Percentiles rank a stretch among this genome's conserved stretches.
Conservation (phyloP, 2,888 invertebrate species). For the Zelleria hepariella region DNA sequence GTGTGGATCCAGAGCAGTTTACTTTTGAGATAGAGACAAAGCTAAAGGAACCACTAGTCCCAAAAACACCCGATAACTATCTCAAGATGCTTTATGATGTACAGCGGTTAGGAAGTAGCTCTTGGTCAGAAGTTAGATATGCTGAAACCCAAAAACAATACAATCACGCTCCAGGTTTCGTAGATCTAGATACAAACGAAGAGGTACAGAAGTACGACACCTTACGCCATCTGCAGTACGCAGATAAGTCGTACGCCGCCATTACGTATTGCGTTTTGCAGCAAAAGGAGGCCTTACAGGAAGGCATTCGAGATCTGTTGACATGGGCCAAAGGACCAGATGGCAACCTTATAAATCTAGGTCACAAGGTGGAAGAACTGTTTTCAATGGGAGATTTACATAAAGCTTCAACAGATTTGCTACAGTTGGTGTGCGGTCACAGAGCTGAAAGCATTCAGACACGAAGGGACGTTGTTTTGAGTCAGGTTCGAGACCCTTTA, state of each 20-base stretch:
- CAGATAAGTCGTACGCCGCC: conserved; percentile 1
- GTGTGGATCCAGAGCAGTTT: background rate
- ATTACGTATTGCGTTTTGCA: background rate
- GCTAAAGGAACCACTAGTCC: background rate
- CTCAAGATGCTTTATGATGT: background rate
- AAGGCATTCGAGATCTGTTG: background rate
- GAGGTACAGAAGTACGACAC: conserved; percentile 1
- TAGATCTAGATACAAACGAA: background rate
- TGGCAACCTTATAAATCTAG: background rate
- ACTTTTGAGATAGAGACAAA: conserved; percentile 1
- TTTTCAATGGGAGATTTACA: background rate
- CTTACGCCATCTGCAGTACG: background rate
- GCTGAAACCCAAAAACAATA: conserved; percentile 1
- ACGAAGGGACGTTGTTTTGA: background rate
- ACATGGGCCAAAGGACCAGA: background rate
- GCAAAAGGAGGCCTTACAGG: background rate
- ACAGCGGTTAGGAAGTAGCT: background rate
- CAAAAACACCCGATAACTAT: background rate
- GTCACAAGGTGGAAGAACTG: background rate
- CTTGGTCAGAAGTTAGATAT: background rate
- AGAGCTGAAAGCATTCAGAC: conserved; percentile 13
- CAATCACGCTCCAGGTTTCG: background rate
- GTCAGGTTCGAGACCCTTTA: background rate
- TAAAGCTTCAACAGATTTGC: background rate
- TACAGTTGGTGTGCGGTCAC: conserved; percentile 13